Evolutionary conservation across 1,140 invertebrate genomes (phyloP).

Genomic region (Ceratina japonica): DNA sequence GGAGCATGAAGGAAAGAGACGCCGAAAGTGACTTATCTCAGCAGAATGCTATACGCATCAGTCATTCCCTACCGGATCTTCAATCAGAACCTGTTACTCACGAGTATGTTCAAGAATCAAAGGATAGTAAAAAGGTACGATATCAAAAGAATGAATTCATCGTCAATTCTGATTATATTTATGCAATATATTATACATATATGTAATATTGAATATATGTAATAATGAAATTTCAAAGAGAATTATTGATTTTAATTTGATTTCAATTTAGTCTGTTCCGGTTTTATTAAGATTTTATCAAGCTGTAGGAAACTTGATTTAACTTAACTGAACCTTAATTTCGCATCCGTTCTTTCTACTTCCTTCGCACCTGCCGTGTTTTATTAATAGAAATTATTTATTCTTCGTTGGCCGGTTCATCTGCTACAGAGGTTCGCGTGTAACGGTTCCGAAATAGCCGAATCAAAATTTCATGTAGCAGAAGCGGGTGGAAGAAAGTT

Average conservation of each 20-base stretch:
- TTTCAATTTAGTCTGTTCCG: too few relatives aligned
- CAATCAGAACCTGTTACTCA: conserved; percentile 85
- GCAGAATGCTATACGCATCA: conserved; percentile 86
- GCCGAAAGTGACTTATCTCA: conserved; percentile 82
- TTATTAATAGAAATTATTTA: not conserved
- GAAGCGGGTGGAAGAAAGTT: not conserved
- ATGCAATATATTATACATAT: too few relatives aligned
- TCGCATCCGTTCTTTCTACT: too few relatives aligned
- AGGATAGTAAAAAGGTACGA: conserved; percentile 85
- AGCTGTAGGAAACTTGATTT: too few relatives aligned
- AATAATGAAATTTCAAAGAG: too few relatives aligned
- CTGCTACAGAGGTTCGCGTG: not conserved
- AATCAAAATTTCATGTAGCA: conserved; percentile 13
- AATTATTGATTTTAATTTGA: too few relatives aligned
- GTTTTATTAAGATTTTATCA: too few relatives aligned
- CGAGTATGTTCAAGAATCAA: conserved; percentile 86
- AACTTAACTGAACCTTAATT: too few relatives aligned
- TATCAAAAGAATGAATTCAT: not conserved
- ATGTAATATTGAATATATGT: too few relatives aligned
- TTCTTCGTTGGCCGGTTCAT: not conserved
- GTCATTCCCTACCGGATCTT: conserved; percentile 87
- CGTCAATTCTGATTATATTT: too few relatives aligned
- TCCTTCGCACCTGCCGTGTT: not conserved
- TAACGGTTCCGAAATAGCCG: not conserved
- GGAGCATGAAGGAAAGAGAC: conserved; percentile 79